A percentile compares a stretch with the other conserved stretches of the same genome.
Conservation (phyloP, 2,888 invertebrate genomes). For the Drosophila kanekoi region DNA sequence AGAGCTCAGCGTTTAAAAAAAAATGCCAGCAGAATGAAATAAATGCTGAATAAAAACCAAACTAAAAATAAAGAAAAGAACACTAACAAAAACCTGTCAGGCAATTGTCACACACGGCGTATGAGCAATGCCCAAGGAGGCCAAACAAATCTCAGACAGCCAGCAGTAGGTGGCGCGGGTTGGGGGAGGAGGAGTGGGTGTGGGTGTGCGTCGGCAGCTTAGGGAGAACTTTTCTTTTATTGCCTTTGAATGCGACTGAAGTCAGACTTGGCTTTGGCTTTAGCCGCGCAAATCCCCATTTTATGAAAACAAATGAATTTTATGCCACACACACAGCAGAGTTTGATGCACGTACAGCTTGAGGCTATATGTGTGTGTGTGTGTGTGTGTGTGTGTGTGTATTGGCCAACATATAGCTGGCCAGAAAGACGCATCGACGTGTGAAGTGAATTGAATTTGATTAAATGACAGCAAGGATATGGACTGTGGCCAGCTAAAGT, state of each 20-base stretch:
- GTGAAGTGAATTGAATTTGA: constrained; percentile 73
- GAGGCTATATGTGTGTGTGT: neutral
- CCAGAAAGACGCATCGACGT: constrained; percentile 40
- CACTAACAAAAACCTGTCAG: constrained; percentile 21
- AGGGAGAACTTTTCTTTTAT: constrained; percentile 42
- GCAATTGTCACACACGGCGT: constrained; percentile 67
- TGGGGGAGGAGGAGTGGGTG: neutral
- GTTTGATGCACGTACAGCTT: neutral
- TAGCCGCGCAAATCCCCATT: constrained; percentile 64
- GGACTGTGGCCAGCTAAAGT: neutral
- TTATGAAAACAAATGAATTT: constrained; percentile 80
- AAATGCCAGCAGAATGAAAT: constrained; percentile 17
- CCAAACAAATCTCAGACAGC: constrained; percentile 34
- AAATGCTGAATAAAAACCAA: constrained; percentile 3
- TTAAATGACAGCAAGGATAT: constrained; percentile 50
- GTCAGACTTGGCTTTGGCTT: constrained; percentile 34
- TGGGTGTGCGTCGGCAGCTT: neutral
- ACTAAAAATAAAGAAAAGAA: constrained; percentile 9
- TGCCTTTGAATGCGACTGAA: constrained; percentile 46
- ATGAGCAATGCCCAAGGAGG: constrained; percentile 58
- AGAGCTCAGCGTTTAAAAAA: constrained; percentile 53
- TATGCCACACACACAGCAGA: constrained; percentile 44
- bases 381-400: neutral
- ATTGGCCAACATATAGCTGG: neutral
- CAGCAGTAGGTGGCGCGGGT: neutral